These are phyloP conservation scores for Crocodylus rhombifer DNA, from an alignment of 2,797 vertebrate species.

Conservation along the genomic window DNA sequence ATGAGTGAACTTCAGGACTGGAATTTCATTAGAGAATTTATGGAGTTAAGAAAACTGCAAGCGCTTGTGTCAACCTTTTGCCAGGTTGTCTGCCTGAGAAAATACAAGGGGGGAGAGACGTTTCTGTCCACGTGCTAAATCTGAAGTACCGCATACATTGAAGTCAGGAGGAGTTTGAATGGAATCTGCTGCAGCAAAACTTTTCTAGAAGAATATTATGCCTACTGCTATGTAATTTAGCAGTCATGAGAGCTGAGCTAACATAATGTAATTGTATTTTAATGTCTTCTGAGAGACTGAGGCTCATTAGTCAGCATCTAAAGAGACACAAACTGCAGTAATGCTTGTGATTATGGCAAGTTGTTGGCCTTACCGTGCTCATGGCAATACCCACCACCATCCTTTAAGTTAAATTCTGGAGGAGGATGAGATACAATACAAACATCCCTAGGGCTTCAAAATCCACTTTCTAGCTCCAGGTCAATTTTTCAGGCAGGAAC, in stretches of 20 bases:
- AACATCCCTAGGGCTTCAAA: not conserved
- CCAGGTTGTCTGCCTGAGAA: constrained; percentile 57
- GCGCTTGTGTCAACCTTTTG: constrained; percentile 19
- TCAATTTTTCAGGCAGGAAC: not conserved
- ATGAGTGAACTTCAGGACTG: constrained; percentile 77
- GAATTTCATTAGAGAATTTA: constrained; percentile 75
- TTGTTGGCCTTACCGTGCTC: constrained; percentile 18
- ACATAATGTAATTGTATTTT: constrained; percentile 69
- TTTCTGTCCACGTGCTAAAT: constrained; percentile 56
- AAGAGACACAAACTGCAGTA: constrained; percentile 62
- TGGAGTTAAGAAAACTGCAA: constrained; percentile 44
- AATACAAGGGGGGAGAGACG: constrained; percentile 46
- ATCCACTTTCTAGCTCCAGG: not conserved
- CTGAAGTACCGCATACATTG: constrained; percentile 71
- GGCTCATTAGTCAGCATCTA: constrained; percentile 71
- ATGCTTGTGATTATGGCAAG: constrained; percentile 27
- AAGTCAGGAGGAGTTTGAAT: constrained; percentile 68
- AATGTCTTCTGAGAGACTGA: constrained; percentile 61
- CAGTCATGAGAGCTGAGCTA: constrained; percentile 69
- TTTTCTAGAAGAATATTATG: constrained; percentile 31
- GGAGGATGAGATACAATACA: constrained; percentile 5
- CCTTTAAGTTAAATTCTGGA: constrained; percentile 14
- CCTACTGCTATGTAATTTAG: constrained; percentile 48
- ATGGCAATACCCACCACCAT: not conserved
- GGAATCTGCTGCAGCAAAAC: constrained; percentile 53